These are phyloP conservation scores for Drosophila leonis DNA, from an alignment of 2,888 invertebrate genomes.

Conservation along the genomic window DNA sequence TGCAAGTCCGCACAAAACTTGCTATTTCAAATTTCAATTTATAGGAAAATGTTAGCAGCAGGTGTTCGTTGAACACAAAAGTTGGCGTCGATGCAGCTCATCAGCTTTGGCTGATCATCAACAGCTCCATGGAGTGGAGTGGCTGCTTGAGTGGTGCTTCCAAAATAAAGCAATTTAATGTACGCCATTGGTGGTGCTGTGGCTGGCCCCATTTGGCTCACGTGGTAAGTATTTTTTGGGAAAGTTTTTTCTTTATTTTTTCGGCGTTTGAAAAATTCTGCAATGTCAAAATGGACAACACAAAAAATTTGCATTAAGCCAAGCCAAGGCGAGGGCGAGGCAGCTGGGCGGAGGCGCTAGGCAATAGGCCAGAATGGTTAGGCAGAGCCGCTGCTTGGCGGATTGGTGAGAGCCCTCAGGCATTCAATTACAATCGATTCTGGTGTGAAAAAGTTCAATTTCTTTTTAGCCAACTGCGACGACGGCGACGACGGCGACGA, in stretches of 20 bases:
- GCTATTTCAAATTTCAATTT: constrained; percentile 73
- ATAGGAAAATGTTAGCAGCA: constrained; percentile 76
- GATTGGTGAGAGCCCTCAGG: constrained; percentile 69
- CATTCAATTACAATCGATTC: constrained; percentile 84
- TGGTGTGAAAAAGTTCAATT: constrained; percentile 84
- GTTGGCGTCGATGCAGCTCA: constrained; percentile 53
- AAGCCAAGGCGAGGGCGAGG: constrained; percentile 15
- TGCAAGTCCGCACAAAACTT: constrained; percentile 54
- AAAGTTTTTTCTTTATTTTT: constrained; percentile 54
- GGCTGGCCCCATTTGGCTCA: constrained; percentile 67
- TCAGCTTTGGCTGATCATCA: constrained; percentile 64
- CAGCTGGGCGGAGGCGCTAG: constrained; percentile 25
- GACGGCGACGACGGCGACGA: constrained; percentile 45
- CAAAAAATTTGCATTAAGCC: constrained; percentile 63
- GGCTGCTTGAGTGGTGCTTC: constrained; percentile 44
- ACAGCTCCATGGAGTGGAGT: constrained; percentile 32
- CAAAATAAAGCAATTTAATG: constrained; percentile 82
- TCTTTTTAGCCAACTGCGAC: constrained; percentile 68
- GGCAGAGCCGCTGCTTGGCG: constrained; percentile 51
- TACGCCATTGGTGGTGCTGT: constrained; percentile 81
- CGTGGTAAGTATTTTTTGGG: constrained; percentile 57
- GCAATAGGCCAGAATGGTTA: constrained; percentile 36
- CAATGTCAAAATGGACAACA: constrained; percentile 57
- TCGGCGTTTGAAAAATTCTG: constrained; percentile 63
- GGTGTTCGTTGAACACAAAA: constrained; percentile 61